A percentile compares a stretch with the other conserved stretches of the same genome.
These are phyloP conservation scores for Cetonia aurata DNA, from an alignment of 2,888 invertebrate genomes.

Conservation along the genomic window DNA sequence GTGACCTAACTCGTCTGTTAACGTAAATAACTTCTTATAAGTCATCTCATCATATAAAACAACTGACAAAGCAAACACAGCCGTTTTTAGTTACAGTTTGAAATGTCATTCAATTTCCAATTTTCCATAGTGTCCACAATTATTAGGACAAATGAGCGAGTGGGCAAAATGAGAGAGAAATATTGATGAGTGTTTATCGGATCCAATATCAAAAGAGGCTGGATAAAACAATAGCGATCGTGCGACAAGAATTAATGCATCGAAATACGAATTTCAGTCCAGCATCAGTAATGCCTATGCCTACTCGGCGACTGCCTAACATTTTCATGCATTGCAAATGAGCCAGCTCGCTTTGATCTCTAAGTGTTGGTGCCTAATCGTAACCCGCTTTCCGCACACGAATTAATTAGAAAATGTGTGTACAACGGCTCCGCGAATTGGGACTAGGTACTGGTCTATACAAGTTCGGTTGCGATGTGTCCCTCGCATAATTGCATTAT, in stretches of 20 bases:
- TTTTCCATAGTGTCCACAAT: too few species aligned
- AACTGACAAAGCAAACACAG: too few species aligned
- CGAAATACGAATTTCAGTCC: constrained; percentile 1
- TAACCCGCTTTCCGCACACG: background rate
- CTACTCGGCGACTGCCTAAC: too few species aligned
- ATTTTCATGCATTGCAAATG: constrained; percentile 30
- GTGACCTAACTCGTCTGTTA: too few species aligned
- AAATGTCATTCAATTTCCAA: too few species aligned
- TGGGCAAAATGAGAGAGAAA: too few species aligned
- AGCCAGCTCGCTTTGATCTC: constrained; percentile 32
- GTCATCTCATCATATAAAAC: too few species aligned
- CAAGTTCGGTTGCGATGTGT: constrained; percentile 2
- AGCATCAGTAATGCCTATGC: constrained; percentile 1
- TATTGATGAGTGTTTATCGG: too few species aligned
- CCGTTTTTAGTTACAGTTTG: too few species aligned
- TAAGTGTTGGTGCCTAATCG: constrained; percentile 25
- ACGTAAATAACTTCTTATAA: too few species aligned
- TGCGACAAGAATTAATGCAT: constrained; percentile 14
- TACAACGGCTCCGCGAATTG: background rate
- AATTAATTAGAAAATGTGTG: constrained; percentile 30
- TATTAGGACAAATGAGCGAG: too few species aligned
- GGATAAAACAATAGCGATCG: too few species aligned
- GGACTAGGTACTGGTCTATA: background rate
- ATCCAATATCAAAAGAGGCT: background rate
- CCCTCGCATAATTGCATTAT: constrained; percentile 6